Evolutionary conservation across 2,888 invertebrate species (phyloP).

Genomic region (Acholoe squamosa): DNA sequence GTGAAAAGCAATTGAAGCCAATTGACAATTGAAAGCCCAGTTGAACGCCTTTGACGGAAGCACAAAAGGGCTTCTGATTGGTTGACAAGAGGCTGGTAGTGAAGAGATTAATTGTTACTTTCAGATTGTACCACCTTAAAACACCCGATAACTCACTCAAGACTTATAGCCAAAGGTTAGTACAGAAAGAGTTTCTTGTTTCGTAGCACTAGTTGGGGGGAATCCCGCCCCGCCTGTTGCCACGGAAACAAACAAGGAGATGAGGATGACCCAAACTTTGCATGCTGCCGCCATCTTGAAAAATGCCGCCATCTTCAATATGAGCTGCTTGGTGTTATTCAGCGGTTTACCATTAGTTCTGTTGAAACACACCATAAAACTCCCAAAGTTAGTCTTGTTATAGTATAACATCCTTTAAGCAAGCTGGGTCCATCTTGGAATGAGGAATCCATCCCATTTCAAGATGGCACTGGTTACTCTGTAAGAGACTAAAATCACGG

Average conservation of each 20-base stretch:
- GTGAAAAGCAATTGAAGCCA: no score
- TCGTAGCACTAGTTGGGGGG: slow-evolving; percentile 53
- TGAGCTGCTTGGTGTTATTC: not conserved
- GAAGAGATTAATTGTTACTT: slow-evolving; percentile 36
- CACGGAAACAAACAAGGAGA: not conserved
- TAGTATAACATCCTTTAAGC: no score
- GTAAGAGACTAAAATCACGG: no score
- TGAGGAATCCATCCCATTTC: no score
- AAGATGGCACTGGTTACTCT: no score
- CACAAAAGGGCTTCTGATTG: no score
- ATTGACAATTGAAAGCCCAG: no score
- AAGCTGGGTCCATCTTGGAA: no score
- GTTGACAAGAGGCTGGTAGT: not conserved
- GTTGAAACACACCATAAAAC: no score
- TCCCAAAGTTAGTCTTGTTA: no score
- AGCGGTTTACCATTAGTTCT: not conserved
- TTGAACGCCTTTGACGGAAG: no score
- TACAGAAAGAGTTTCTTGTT: slow-evolving; percentile 36
- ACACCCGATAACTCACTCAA: slow-evolving; percentile 51
- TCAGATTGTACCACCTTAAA: slow-evolving; percentile 57
- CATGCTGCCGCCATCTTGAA: slow-evolving; percentile 47
- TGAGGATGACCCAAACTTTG: not conserved
- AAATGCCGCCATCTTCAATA: slow-evolving; percentile 28
- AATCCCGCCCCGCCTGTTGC: slow-evolving; percentile 31
- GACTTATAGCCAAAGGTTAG: slow-evolving; percentile 54